phyloP scores from a whole-genome alignment of 2,797 vertebrate genomes.

The Spondyliosoma cantharus region DNA sequence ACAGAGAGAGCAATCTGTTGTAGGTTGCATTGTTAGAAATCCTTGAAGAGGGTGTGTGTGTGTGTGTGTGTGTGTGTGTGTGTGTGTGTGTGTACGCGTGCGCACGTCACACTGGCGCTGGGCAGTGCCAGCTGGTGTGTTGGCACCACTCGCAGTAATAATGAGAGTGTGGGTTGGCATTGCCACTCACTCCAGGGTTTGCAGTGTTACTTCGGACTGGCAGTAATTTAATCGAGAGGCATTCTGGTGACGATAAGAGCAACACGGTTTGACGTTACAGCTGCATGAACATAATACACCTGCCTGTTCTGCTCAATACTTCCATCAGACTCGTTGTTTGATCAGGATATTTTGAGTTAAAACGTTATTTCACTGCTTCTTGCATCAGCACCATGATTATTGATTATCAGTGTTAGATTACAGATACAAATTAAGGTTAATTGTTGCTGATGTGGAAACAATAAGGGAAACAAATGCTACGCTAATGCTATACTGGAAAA shows the following conservation, averaged over 20 bases:
- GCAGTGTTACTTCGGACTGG: constrained; percentile 41
- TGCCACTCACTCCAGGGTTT: not conserved
- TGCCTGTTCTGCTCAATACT: not conserved
- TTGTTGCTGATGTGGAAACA: not conserved
- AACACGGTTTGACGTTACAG: not conserved
- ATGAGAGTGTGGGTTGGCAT: constrained; percentile 61
- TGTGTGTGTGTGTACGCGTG: constrained; percentile 11
- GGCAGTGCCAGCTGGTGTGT: constrained; percentile 66
- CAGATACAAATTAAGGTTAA: not conserved
- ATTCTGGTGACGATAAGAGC: constrained; percentile 20
- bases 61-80: constrained; percentile 24
- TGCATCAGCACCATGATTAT: not conserved
- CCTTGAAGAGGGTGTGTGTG: constrained; percentile 29
- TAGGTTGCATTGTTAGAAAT: constrained; percentile 55
- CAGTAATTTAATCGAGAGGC: constrained; percentile 47
- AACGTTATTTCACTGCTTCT: not conserved
- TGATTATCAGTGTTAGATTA: not conserved
- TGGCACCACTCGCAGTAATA: constrained; percentile 64
- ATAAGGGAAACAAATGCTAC: not conserved
- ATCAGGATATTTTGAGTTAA: not conserved
- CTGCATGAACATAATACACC: constrained; percentile 3
- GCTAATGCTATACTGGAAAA: not conserved
- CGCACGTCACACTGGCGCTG: constrained; percentile 35
- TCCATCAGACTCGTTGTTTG: not conserved
- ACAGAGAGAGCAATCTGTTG: constrained; percentile 38